A percentile compares a stretch with the other conserved stretches of the same genome.
Conservation (phyloP, 2,113 vertebrate genomes). For the Leptodactylus fuscus region DNA sequence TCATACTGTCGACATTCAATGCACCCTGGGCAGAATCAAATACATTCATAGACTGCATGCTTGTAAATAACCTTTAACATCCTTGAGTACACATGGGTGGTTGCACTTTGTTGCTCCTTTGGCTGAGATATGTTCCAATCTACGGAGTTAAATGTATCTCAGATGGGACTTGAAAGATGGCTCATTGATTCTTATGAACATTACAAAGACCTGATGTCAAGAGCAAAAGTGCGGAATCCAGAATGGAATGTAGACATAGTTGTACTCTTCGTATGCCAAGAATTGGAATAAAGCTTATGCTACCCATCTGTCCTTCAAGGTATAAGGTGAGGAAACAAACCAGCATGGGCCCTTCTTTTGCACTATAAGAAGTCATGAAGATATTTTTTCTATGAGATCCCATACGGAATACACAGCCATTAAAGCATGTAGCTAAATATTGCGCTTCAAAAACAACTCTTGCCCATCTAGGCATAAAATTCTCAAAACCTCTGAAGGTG, state of each 20-base stretch:
- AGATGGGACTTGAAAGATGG: slow-evolving; percentile 20
- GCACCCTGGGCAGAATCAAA: neutral
- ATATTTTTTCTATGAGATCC: too few species aligned
- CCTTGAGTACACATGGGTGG: neutral
- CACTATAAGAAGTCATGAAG: too few species aligned
- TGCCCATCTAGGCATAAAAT: too few species aligned
- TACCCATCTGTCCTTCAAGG: neutral
- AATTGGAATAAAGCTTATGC: neutral
- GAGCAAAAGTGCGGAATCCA: neutral
- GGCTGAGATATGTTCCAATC: neutral
- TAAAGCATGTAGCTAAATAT: too few species aligned
- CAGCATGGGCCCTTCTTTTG: too few species aligned
- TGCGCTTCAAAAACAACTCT: too few species aligned
- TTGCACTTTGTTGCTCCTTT: neutral
- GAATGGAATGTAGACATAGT: neutral
- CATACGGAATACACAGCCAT: too few species aligned
- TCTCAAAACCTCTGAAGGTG: too few species aligned
- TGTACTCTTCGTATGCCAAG: neutral
- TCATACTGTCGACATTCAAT: neutral
- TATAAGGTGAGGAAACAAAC: neutral
- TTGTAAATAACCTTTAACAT: neutral
- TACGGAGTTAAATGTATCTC: neutral
- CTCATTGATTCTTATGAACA: slow-evolving; percentile 14
- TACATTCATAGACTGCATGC: neutral
- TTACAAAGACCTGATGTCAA: neutral